Conservation (phyloP, 2,113 vertebrate species). For the Romanogobio albipinnatus region DNA sequence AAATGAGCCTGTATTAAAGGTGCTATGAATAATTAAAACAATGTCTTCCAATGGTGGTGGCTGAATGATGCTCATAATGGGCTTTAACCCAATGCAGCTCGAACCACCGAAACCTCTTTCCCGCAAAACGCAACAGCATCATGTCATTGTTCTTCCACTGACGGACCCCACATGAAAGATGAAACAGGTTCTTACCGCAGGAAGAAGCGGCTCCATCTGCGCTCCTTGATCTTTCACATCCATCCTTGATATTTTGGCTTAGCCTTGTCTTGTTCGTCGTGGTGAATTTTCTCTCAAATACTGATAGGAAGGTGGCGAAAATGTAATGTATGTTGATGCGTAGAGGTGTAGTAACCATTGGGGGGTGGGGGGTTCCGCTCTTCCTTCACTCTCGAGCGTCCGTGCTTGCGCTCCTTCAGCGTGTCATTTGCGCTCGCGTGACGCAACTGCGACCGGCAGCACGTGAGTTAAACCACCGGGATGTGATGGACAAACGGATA, state of each 20-base stretch:
- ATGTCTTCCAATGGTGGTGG: constrained; percentile 31
- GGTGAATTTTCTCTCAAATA: background rate
- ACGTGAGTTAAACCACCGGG: constrained; percentile 44
- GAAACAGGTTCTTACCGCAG: constrained; percentile 81
- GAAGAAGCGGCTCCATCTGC: constrained; percentile 96
- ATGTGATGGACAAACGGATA: background rate
- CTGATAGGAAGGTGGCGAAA: background rate
- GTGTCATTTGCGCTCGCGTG: constrained; percentile 52
- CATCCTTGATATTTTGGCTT: constrained; percentile 75
- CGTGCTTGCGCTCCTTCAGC: constrained; percentile 37
- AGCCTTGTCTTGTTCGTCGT: background rate
- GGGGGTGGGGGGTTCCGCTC: constrained; percentile 5
- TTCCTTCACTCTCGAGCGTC: constrained; percentile 42
- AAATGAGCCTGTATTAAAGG: constrained; percentile 1
- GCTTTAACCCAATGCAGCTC: background rate
- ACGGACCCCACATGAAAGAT: background rate
- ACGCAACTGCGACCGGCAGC: constrained; percentile 52
- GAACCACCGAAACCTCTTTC: background rate
- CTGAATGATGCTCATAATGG: constrained; percentile 5
- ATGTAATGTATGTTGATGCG: constrained; percentile 28
- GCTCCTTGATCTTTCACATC: constrained; percentile 94
- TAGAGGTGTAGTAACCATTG: constrained; percentile 47
- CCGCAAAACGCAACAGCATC: background rate
- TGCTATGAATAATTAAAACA: constrained; percentile 28
- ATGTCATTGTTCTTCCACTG: background rate